Percentiles rank a stretch among this genome's conserved stretches.
phyloP scores from a whole-genome alignment of 2,888 invertebrate genomes.

The Mechanitis mazaeus region DNA sequence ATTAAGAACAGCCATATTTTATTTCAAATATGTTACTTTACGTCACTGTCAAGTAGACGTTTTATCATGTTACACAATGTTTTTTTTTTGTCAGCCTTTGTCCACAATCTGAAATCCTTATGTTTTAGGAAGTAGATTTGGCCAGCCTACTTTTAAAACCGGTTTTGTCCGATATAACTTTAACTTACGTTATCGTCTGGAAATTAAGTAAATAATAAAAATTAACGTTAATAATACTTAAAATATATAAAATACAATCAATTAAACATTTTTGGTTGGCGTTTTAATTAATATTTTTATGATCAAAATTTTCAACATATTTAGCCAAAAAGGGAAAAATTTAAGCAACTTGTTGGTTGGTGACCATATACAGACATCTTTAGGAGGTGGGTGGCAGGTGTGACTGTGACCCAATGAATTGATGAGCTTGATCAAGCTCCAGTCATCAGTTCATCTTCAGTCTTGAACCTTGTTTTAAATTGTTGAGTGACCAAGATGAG shows the following conservation, averaged over 20 bases:
- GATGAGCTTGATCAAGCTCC: neutral
- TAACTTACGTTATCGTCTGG: constrained; percentile 39
- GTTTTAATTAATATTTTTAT: constrained; percentile 12
- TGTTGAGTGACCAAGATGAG: constrained; percentile 42
- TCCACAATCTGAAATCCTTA: constrained; percentile 27
- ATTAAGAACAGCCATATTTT: constrained; percentile 28
- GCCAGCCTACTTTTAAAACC: constrained; percentile 66
- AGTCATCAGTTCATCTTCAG: neutral
- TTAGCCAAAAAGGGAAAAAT: constrained; percentile 21
- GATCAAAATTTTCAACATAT: constrained; percentile 18
- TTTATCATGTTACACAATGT: constrained; percentile 11
- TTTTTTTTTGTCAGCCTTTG: constrained; percentile 18
- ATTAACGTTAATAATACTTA: constrained; percentile 29
- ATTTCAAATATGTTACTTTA: constrained; percentile 8
- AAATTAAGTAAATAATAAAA: constrained; percentile 22
- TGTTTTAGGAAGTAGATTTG: constrained; percentile 48
- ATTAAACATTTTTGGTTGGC: neutral
- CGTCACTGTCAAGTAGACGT: constrained; percentile 20
- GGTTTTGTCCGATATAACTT: constrained; percentile 41
- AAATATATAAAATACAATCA: too few relatives aligned
- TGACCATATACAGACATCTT: constrained; percentile 52
- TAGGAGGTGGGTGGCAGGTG: constrained; percentile 62
- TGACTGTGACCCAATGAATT: constrained; percentile 40
- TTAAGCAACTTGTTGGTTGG: constrained; percentile 48
- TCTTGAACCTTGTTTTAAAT: constrained; percentile 22